Conservation (phyloP, 2,797 vertebrate genomes). For the Sebastes itinus region DNA sequence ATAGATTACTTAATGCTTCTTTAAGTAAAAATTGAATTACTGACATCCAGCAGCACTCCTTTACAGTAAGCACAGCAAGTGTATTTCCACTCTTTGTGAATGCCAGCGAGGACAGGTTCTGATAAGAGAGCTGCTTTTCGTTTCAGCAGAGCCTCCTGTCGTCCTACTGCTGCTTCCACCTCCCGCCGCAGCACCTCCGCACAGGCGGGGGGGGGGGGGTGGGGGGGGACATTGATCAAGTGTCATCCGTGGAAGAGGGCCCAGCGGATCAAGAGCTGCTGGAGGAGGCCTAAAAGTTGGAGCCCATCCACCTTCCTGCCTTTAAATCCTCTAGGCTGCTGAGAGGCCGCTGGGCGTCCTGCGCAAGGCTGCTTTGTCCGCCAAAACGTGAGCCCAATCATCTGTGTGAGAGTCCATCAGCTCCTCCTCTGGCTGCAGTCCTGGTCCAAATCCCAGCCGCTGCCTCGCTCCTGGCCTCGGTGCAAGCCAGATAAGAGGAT, state of each 20-base stretch:
- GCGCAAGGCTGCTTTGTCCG: constrained; percentile 25
- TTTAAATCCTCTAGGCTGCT: constrained; percentile 36
- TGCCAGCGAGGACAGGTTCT: constrained; percentile 12
- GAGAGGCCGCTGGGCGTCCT: constrained; percentile 19
- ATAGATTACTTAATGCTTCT: constrained; percentile 27
- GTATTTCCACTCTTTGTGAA: constrained; percentile 6
- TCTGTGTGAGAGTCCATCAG: constrained; percentile 9
- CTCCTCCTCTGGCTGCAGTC: constrained; percentile 32
- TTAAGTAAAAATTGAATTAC: constrained; percentile 33
- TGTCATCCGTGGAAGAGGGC: constrained; percentile 40
- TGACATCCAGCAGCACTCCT: constrained; percentile 25
- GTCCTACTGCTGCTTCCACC: constrained; percentile 18
- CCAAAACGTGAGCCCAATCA: constrained; percentile 31
- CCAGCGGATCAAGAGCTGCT: constrained; percentile 34
- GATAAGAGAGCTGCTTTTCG: constrained; percentile 12
- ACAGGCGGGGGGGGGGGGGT: neutral
- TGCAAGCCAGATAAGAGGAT: constrained; percentile 50
- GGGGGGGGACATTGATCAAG: constrained; percentile 51
- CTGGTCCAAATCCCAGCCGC: constrained; percentile 44
- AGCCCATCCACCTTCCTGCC: constrained; percentile 40
- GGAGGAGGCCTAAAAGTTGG: constrained; percentile 27
- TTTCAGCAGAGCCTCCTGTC: neutral
- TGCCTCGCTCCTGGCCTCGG: constrained; percentile 34
- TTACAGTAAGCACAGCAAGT: constrained; percentile 21
- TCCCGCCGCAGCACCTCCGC: constrained; percentile 20